Base-by-base conservation (phyloP, 2,888 invertebrate genomes). In the Protula sp. region DNA sequence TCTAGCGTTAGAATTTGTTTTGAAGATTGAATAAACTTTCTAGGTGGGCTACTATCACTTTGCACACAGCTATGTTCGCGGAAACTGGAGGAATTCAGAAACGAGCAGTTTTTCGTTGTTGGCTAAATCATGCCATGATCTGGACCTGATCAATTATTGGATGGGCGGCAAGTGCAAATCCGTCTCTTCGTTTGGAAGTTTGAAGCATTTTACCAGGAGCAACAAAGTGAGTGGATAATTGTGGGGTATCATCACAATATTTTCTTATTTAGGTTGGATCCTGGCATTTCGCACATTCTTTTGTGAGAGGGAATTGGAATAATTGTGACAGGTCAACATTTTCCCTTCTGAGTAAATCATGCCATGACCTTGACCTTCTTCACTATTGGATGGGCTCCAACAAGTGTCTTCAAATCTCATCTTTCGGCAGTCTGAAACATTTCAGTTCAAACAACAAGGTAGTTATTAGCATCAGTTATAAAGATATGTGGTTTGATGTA, bases 61-160 rank as follows among this genome's bases (percentile, higher is more conserved):
- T 75, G 81, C 81, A 3, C 82, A 82, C 67, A 82, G 81, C 1
- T 81, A 70, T 67, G 80, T 81, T 2, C 71, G 81, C 55, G 82
- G 83, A 3, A 82, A 82, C 65, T 83, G 82, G 82, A 68, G 72
- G 14, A 79, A 77, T 48, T 75, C 75, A 65, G 65, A 62, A 4
- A 66, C 68, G 5, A 82, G 81, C 55, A 72, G 80, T 3, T 78
- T 76, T 67, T 78, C 81, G 2, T 69, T 83, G 51, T 63, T 83
- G 62, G 74, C 81, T 22, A 82, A 83, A 65, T 80, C 79, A 68
- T 83, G 82, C 63, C 83, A 83, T 70, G 83, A 83, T 65, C 63
- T 83, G 53, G 82, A 83, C 63, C 74, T 82, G 4, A 74, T 83
- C 57, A 67, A 69, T 27, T 77, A 77, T 64, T 80, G 81, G 79